phyloP scores from a whole-genome alignment of 2,113 vertebrate genomes.

The Colossoma macropomum region DNA sequence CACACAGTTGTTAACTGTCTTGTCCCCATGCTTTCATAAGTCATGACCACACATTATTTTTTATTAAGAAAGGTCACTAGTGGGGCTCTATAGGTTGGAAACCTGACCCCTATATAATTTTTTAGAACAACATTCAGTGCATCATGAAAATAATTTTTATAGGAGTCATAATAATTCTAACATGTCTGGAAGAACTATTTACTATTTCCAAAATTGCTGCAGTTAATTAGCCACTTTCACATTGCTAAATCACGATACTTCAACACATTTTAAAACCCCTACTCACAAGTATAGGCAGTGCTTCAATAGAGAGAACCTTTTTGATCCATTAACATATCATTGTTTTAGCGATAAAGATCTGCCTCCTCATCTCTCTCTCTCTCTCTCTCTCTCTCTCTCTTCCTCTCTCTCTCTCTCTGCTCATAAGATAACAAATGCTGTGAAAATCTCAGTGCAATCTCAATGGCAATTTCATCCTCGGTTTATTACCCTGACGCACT shows the following conservation, averaged over 20 bases:
- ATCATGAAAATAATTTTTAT: no score
- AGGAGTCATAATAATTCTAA: no score
- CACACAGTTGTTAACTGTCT: no score
- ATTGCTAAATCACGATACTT: background rate
- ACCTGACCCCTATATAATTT: no score
- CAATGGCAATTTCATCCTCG: background rate
- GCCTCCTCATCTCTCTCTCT: background rate
- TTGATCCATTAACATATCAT: background rate
- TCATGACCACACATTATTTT: no score
- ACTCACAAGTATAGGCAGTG: background rate
- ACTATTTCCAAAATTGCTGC: no score
- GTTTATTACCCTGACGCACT: background rate
- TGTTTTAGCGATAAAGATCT: background rate
- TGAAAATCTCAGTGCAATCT: constrained; percentile 7
- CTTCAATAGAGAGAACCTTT: background rate
- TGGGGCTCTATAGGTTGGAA: no score
- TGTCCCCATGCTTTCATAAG: no score
- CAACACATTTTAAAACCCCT: background rate
- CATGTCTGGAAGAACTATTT: no score
- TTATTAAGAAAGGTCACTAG: no score
- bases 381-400: no score
- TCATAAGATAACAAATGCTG: constrained; percentile 1
- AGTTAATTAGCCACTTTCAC: background rate
- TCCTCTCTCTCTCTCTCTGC: background rate
- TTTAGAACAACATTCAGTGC: no score